Evolutionary conservation across 2,113 vertebrate genomes (phyloP), one percentile per base, ranked within the genome.

Genomic region (Emberiza fucata): DNA sequence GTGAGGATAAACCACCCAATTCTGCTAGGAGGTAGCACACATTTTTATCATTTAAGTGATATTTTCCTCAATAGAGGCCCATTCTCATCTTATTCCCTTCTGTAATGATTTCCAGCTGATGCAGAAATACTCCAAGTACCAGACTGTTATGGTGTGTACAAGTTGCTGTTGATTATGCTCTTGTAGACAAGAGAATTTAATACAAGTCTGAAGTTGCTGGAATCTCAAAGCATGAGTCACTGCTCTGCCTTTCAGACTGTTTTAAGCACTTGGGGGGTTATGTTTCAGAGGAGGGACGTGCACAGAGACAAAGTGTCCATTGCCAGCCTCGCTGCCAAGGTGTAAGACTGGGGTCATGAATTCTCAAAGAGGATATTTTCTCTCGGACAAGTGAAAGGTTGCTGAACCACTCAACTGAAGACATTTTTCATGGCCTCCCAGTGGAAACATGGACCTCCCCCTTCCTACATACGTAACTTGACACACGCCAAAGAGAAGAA

Each of bases 161-260:
- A 78, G 81, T 47, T 84, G 72, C 59, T 83, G 69, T 31, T 37
- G 73, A 73, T 88, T 83, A 89, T 59, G 51, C 48, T 91, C 8
- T 77, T 86, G 90, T 50, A 91, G 73, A 86, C 54, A 63, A 75
- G 84, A 91, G 65, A 57, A 42, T 95, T 91, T 84, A 89, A 89
- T 31, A 50, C 47, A 73, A 92, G 73, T 25, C 70, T 87, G 87
- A 75, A 87, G 78, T 35, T 86, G 61, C 69, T 79, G 78, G 48
- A 81, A 56, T 70, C 79, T 79, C 70, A 61, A 59, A 90, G 87
- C 61, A 45, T 4, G 81, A 93, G 70, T 94, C 90, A 90, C 78
- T 65, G 65, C 40, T 90, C 44, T 87, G 61, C 47, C 33, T 78
- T 92, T 75, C 56, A 84, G 72, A 33, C 48, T 85, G 28, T 42